Base-by-base conservation (phyloP, 2,888 invertebrate species). In the Volucella inflata region DNA sequence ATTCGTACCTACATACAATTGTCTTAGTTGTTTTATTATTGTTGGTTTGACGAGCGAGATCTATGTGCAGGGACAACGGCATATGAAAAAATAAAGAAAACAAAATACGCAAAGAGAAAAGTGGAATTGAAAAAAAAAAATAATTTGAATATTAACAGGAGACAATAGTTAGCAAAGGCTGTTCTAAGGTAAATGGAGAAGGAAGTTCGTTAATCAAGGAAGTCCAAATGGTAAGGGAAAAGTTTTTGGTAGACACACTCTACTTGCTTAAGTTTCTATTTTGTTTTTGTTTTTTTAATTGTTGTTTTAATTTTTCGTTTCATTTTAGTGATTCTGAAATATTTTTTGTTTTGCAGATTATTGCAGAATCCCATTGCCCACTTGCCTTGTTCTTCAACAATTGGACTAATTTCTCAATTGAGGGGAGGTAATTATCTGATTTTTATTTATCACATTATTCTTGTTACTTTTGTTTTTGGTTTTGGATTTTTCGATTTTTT, bases 181-280 rank as follows among this genome's bases (percentile, higher is more conserved):
- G 30, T 30, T 30, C n/a, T n/a, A 0, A 6, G 30, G 30, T 30
- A 57, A 38, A 57, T 11, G 70, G 46, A 60, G 40, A 48, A 40
- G 40, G 17, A 38, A 40, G 17, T 50, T 30, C 6, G 30, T 30
- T 30, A 50, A 42, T 71, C 50, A 50, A 59, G 51, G 71, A 71
- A 60, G 50, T 50, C 21, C 60, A 60, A 60, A 71, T 50, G 71
- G 71, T 71, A 30, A 30, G 30, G 30, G 30, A 30, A 30, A 30
- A 30, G 30, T 30, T 30, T 6, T 6, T 30, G 30, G 30, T 30
- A 71, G 71, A n/a, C n/a, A n/a, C n/a, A n/a, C 48, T 48, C 2
- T 65, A 6, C 42, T 9, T 59, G 48, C 9, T 57, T 21, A 30
- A 40, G 38, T 42, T 68, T 67, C 0, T 68, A 1, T 44, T 36